These are phyloP conservation scores for Neopipo cinnamomea DNA, from an alignment of 2,113 vertebrate genomes.

Conservation along the genomic window DNA sequence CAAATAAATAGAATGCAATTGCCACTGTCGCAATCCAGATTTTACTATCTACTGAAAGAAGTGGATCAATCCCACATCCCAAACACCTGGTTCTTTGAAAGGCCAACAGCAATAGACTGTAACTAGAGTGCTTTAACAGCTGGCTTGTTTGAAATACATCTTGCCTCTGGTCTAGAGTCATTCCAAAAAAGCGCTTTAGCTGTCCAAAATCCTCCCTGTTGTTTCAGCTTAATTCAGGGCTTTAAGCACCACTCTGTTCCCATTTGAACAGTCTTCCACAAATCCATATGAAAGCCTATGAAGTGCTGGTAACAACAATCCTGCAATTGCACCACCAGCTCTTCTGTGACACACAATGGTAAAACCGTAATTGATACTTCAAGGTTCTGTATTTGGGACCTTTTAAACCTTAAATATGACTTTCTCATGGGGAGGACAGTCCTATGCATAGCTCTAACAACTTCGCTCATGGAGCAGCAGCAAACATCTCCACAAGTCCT, in stretches of 20 bases:
- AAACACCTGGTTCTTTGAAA: background rate
- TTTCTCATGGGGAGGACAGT: background rate
- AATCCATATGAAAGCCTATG: slow-evolving; percentile 35
- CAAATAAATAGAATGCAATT: background rate
- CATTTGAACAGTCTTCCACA: slow-evolving; percentile 15
- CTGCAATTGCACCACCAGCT: slow-evolving; percentile 32
- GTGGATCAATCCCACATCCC: background rate
- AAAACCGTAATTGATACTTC: slow-evolving; percentile 58
- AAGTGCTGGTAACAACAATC: slow-evolving; percentile 33
- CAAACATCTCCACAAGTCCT: background rate
- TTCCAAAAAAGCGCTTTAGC: background rate
- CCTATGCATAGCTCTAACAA: background rate
- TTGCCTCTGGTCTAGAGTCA: background rate
- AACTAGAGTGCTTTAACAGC: background rate
- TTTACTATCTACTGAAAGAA: background rate
- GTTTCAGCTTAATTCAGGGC: slow-evolving; percentile 45
- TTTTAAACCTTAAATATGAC: slow-evolving; percentile 16
- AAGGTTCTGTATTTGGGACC: slow-evolving; percentile 31
- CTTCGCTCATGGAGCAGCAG: background rate
- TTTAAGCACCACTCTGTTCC: slow-evolving; percentile 31
- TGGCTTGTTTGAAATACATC: background rate
- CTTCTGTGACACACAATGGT: slow-evolving; percentile 17
- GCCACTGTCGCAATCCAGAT: background rate
- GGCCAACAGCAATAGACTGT: background rate
- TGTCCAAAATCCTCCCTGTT: background rate